These are phyloP conservation scores for Capricornis sumatraensis DNA, from an alignment of 2,113 vertebrate species.

Conservation along the genomic window DNA sequence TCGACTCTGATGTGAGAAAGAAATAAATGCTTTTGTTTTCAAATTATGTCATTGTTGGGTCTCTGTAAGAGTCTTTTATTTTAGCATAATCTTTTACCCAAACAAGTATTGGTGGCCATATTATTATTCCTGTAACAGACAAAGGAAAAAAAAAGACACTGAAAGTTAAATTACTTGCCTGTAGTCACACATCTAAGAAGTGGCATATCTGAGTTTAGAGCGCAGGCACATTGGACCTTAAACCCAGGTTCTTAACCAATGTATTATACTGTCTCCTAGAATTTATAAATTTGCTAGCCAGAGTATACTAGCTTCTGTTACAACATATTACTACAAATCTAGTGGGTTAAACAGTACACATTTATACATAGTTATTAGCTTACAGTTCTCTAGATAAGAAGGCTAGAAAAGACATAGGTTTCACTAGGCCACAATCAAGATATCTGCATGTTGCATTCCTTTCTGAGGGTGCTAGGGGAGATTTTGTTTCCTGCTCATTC, in stretches of 20 bases:
- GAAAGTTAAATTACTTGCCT: background rate
- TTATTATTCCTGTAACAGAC: background rate
- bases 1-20: background rate
- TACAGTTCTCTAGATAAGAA: background rate
- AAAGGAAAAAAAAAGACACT: background rate
- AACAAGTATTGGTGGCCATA: background rate
- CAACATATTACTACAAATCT: background rate
- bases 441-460: background rate
- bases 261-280: background rate
- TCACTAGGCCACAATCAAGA: background rate
- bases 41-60: background rate
- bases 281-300: background rate
- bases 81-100: background rate
- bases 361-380: background rate
- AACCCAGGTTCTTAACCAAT: background rate
- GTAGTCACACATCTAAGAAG: background rate
- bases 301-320: background rate
- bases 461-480: background rate
- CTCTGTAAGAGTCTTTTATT: background rate
- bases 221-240: background rate
- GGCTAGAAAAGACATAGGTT: background rate
- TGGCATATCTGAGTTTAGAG: background rate
- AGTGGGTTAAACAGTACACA: background rate
- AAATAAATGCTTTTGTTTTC: background rate
- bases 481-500: background rate